These are phyloP conservation scores for Mareca penelope DNA, from an alignment of 2,797 vertebrate genomes.

Conservation along the genomic window DNA sequence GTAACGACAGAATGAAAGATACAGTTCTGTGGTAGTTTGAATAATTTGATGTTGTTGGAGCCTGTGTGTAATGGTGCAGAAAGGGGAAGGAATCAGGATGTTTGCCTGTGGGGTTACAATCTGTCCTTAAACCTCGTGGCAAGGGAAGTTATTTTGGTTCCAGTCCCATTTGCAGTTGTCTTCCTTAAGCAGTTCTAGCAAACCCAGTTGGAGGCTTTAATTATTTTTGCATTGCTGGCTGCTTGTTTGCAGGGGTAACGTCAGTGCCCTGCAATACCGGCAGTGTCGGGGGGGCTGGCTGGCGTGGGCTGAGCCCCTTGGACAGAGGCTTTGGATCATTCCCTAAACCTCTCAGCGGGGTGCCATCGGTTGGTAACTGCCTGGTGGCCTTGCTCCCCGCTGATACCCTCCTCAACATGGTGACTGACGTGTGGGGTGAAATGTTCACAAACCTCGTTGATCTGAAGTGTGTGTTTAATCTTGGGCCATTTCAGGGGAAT, in stretches of 20 bases:
- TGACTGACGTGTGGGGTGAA: background rate
- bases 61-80: background rate
- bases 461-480: too few species aligned
- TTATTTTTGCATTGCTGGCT: background rate
- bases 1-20: background rate
- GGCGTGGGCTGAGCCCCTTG: background rate
- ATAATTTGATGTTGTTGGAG: background rate
- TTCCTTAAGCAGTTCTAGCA: background rate
- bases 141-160: background rate
- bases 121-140: background rate
- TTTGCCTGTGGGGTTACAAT: background rate
- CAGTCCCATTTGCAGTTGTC: background rate
- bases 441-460: background rate
- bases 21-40: background rate
- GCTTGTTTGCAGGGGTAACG: background rate
- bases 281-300: background rate
- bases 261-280: background rate
- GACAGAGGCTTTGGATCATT: background rate
- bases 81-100: background rate
- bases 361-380: background rate
- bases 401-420: background rate
- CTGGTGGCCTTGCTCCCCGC: background rate
- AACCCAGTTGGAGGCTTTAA: background rate
- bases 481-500: background rate
- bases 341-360: background rate